These are phyloP conservation scores for Lycaon pictus DNA, from an alignment of 2,113 vertebrate species.

Conservation along the genomic window DNA sequence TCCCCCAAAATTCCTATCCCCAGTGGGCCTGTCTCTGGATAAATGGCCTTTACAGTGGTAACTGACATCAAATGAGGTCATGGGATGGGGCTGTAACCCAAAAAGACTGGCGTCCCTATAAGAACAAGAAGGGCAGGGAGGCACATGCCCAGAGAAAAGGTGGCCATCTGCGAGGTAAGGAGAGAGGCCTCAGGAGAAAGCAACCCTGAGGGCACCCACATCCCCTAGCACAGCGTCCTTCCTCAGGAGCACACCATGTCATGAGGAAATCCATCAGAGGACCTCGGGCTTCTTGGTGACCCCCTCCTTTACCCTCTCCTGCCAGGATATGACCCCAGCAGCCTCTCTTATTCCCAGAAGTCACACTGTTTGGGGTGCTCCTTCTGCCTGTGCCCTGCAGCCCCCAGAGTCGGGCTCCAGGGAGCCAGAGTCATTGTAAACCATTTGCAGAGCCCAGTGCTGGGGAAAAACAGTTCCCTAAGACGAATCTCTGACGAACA, in stretches of 20 bases:
- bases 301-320: background rate
- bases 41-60: background rate
- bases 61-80: background rate
- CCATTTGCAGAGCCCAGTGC: rapidly evolving
- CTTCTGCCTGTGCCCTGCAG: too few relatives aligned
- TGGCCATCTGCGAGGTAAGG: background rate
- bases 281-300: background rate
- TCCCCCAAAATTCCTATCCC: background rate
- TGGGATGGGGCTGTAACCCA: too few relatives aligned
- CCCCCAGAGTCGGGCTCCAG: background rate
- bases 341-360: background rate
- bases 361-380: background rate
- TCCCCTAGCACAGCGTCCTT: rapidly evolving
- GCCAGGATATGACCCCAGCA: too few relatives aligned
- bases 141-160: too few relatives aligned
- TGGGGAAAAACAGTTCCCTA: background rate
- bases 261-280: background rate
- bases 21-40: background rate
- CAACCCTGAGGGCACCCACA: background rate
- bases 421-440: too few relatives aligned
- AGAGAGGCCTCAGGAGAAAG: background rate
- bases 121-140: rapidly evolving
- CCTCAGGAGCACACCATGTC: rapidly evolving
- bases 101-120: background rate
- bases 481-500: background rate